Conservation (phyloP, 2,113 vertebrate genomes). For the Anhinga anhinga region DNA sequence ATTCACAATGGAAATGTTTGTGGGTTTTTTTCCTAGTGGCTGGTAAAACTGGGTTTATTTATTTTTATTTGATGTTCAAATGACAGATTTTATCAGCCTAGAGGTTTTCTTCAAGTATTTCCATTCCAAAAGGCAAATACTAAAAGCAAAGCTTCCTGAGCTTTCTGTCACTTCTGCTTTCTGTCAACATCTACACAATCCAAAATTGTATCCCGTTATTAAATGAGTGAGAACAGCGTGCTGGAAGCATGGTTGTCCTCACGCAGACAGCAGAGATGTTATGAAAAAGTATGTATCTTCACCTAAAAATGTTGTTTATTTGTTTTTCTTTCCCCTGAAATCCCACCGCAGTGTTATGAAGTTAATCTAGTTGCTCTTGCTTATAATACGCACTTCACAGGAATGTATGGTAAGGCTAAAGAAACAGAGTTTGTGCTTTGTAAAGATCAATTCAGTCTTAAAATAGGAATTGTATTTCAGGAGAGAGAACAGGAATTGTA, state of each 20-base stretch:
- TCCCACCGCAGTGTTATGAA: not conserved
- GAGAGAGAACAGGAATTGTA: too few relatives aligned
- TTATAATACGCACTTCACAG: not conserved
- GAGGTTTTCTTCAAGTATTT: slow-evolving; percentile 7
- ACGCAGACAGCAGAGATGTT: not conserved
- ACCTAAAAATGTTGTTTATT: not conserved
- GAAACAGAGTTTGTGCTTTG: not conserved
- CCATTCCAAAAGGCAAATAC: slow-evolving; percentile 27
- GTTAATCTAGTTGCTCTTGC: not conserved
- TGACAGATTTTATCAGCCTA: slow-evolving; percentile 33
- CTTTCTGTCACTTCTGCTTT: slow-evolving; percentile 49
- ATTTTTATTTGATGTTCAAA: slow-evolving; percentile 24
- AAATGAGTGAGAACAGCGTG: not conserved
- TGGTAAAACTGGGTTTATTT: not conserved
- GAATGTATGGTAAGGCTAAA: not conserved
- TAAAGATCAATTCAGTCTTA: not conserved
- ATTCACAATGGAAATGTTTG: not conserved
- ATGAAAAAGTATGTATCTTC: not conserved
- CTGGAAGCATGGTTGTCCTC: slow-evolving; percentile 26
- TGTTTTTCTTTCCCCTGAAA: not conserved
- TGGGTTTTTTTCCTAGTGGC: not conserved
- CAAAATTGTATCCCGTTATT: slow-evolving; percentile 10
- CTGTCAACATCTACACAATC: slow-evolving; percentile 7
- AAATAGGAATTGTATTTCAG: not conserved
- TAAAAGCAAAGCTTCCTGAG: not conserved